Evolutionary conservation across 2,113 vertebrate species (phyloP).

Genomic region (Campylomormyrus tamandua): DNA sequence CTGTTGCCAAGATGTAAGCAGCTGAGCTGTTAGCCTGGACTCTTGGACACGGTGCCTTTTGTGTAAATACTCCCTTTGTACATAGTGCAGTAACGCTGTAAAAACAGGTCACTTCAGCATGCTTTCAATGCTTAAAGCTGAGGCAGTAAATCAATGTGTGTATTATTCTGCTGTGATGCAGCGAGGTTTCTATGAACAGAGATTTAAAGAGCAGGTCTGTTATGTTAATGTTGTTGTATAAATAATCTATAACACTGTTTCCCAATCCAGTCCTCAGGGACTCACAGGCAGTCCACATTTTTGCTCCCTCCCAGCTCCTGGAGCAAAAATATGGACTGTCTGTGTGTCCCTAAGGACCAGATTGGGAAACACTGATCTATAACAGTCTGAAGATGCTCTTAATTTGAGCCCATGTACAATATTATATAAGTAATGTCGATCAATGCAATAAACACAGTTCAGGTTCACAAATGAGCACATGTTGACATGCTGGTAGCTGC

Average conservation of each 20-base stretch:
- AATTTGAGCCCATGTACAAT: neutral
- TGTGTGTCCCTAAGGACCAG: neutral
- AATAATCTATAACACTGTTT: neutral
- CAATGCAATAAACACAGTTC: neutral
- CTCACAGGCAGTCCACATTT: neutral
- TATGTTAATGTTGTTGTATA: neutral
- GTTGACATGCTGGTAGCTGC: neutral
- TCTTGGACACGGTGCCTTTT: conserved; percentile 26
- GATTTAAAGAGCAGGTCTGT: neutral
- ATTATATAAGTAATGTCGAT: neutral
- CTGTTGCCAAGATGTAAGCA: neutral
- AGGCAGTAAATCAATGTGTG: neutral
- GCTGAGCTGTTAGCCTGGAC: conserved; percentile 31
- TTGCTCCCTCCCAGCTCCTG: neutral
- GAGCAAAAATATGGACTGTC: neutral
- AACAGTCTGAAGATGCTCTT: neutral
- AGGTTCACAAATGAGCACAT: neutral
- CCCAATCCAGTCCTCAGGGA: neutral
- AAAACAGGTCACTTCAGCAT: neutral
- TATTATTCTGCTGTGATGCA: neutral
- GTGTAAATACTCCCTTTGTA: conserved; percentile 11
- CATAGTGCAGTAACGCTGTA: neutral
- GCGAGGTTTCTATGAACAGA: neutral
- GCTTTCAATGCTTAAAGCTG: neutral
- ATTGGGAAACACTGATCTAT: neutral